A percentile compares a stretch with the other conserved stretches of the same genome.
Evolutionary conservation across 2,113 vertebrate species (phyloP).

Genomic region (Elgaria multicarinata): DNA sequence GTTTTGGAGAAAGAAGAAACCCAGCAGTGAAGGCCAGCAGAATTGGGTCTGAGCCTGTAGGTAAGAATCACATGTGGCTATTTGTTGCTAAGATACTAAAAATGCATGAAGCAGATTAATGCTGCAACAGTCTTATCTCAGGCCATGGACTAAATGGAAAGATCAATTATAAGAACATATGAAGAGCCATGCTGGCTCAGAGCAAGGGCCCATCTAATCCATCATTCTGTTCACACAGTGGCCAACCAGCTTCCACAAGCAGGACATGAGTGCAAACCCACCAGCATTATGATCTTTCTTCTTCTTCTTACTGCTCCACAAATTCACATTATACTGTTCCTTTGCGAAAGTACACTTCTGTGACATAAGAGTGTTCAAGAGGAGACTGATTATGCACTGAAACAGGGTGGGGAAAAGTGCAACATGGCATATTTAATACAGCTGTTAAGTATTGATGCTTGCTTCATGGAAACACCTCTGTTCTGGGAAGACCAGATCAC

Average conservation of each 20-base stretch:
- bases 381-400: neutral
- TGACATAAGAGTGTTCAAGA: neutral
- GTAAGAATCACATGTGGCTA: neutral
- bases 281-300: neutral
- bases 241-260: too few relatives aligned
- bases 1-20: too few relatives aligned
- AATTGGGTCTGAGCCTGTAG: neutral
- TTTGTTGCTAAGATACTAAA: neutral
- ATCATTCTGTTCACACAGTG: too few relatives aligned
- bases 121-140: neutral
- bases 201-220: too few relatives aligned
- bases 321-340: neutral
- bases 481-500: neutral
- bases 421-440: neutral
- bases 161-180: neutral
- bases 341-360: neutral
- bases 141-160: neutral
- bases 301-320: neutral
- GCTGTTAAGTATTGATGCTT: too few relatives aligned
- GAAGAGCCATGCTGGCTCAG: too few relatives aligned
- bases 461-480: neutral
- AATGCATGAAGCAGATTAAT: neutral
- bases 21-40: neutral
- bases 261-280: too few relatives aligned
- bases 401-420: neutral